phyloP scores from a whole-genome alignment of 2,797 vertebrate genomes.

The Argya squamiceps region DNA sequence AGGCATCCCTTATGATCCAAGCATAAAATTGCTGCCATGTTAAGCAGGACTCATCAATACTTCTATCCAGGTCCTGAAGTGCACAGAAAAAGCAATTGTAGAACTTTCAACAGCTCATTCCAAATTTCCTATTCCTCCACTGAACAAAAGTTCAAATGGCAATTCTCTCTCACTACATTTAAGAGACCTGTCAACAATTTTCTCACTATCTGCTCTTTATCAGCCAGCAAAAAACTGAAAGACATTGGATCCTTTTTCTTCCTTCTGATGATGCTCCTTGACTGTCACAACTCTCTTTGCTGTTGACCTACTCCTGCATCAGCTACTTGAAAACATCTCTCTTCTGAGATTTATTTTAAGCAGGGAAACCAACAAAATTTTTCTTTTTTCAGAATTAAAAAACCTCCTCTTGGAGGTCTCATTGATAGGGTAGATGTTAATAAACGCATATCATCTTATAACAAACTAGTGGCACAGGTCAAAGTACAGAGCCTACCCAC shows the following conservation, averaged over 20 bases:
- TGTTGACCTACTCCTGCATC: background rate
- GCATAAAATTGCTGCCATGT: background rate
- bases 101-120: background rate
- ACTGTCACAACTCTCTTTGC: background rate
- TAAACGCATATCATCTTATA: background rate
- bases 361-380: background rate
- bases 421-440: background rate
- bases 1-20: background rate
- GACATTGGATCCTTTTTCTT: background rate
- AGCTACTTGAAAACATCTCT: background rate
- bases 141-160: conserved; percentile 1
- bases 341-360: background rate
- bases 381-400: background rate
- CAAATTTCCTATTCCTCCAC: background rate
- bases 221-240: background rate
- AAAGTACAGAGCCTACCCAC: background rate
- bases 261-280: background rate
- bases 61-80: background rate
- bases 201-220: background rate
- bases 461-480: background rate
- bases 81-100: background rate
- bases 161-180: background rate
- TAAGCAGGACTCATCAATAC: background rate
- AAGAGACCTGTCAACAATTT: background rate
- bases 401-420: background rate